Evolutionary conservation across 2,113 vertebrate genomes (phyloP), one percentile per base, ranked within the genome.

Genomic region (Saimiri boliviensis): DNA sequence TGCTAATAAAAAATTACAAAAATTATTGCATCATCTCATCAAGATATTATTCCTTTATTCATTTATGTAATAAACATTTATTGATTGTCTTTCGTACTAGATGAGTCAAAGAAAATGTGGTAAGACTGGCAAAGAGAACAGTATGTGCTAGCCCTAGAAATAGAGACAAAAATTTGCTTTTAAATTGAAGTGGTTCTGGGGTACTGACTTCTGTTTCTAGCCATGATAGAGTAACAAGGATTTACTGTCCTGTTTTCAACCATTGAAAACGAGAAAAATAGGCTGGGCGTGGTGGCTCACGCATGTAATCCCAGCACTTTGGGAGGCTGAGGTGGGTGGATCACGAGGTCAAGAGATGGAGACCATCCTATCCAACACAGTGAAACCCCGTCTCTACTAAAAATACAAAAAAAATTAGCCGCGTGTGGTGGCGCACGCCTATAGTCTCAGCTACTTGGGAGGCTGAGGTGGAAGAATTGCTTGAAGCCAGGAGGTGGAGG

Each of bases 1-100:
- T 27, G 35, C 86, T 86, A 89, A 76, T 47, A 70, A 79, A 54
- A 63, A 27, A 76, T 68, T 25, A 68, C 74, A 81, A 84, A 76
- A 85, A n/a, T 71, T 19, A 60, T 80, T 84, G 19, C 60, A 7
- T 68, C 17, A 47, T 47, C 49, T 70, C 25, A 58, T 86, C 25
- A 68, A 40, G 40, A 56, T 68, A 84, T 19, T 60, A 27, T 71
- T 83, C 12, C 21, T 86, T 40, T 13, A 54, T 56, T 79, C 13
- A 81, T 58, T 58, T 8, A 86, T 52, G 82, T 30, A 68, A 40
- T 52, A 68, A 90, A 63, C 27, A 83, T 37, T 27, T 92, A 25
- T 21, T 68, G 37, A 30, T 25, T 83, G 40, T 10, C 30, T 86
- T 87, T 90, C 11, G 5, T 84, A 40, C 80, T 17, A 85, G 10